Evolutionary conservation across 2,888 invertebrate species (phyloP), one percentile per base, ranked within the genome.

Genomic region (Taenaris catops): DNA sequence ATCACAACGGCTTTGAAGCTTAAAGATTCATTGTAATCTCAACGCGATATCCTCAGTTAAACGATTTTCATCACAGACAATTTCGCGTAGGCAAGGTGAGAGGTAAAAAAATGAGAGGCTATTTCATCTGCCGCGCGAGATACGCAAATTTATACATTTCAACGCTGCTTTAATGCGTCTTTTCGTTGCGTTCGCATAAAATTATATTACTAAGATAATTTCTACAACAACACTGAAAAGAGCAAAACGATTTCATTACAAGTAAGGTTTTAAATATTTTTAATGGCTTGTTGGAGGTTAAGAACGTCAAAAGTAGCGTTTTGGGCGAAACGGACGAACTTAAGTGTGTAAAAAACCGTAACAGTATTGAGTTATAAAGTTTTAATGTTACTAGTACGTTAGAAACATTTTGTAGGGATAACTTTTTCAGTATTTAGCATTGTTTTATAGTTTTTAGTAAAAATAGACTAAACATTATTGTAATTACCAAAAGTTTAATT

Each of bases 121-220:
- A 48, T 45, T 47, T 38, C 31, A 25, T 37, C 37, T 34, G 40
- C 29, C 41, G 44, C 38, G 25, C 38, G 48, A 49, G 52, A 52
- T 50, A 49, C 43, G 40, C 41, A 41, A 53, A 50, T 51, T 49
- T 47, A 47, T 47, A 49, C 41, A 32, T 50, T 42, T 44, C 41
- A 41, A 32, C 42, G 46, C 38, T 38, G 33, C 37, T 45, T 36
- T 42, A 41, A 34, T 43, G 33, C 33, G 31, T 38, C 18, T 48
- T 43, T 48, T 32, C 40, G 33, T 36, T 41, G 40, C 36, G 34
- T 37, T 39, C 29, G 34, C 34, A 44, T 44, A 37, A 47, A 47
- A 44, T 41, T 41, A 39, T 40, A 44, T 44, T 33, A 36, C 36
- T 25, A 25, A 29, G 39, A 41, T 41, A 38, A 42, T 39, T 39